Conservation (phyloP, 2,113 vertebrate species). For the Epinephelus lanceolatus region DNA sequence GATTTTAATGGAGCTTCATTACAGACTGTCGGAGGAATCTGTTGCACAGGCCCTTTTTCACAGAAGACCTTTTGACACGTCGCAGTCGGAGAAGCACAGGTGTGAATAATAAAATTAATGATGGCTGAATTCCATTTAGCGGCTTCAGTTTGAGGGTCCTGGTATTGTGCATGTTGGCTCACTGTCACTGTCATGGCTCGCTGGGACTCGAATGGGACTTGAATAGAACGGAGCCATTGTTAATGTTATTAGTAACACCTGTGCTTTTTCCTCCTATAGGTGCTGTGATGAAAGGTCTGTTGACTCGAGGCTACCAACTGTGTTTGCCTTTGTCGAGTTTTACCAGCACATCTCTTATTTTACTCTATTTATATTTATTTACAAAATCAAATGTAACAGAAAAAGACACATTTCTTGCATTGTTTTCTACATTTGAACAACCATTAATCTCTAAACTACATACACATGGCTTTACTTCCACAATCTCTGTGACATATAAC, state of each 20-base stretch:
- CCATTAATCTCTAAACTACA: not conserved
- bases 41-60: not conserved
- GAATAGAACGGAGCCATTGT: not conserved
- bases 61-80: not conserved
- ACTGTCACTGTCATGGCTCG: not conserved
- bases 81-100: not conserved
- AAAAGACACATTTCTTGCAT: not conserved
- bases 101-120: not conserved
- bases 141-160: slow-evolving; percentile 1
- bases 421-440: not conserved
- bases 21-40: not conserved
- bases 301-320: not conserved
- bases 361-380: not conserved
- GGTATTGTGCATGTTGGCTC: not conserved
- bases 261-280: not conserved
- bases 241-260: not conserved
- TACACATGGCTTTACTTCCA: too few species aligned
- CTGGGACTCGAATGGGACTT: not conserved
- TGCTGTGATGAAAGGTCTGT: not conserved
- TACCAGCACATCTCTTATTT: too few species aligned
- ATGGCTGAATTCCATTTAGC: slow-evolving; percentile 1
- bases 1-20: not conserved
- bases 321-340: not conserved
- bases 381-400: too few species aligned
- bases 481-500: too few species aligned